Base-by-base conservation (phyloP, 2,888 invertebrate species). In the Noctua comes region DNA sequence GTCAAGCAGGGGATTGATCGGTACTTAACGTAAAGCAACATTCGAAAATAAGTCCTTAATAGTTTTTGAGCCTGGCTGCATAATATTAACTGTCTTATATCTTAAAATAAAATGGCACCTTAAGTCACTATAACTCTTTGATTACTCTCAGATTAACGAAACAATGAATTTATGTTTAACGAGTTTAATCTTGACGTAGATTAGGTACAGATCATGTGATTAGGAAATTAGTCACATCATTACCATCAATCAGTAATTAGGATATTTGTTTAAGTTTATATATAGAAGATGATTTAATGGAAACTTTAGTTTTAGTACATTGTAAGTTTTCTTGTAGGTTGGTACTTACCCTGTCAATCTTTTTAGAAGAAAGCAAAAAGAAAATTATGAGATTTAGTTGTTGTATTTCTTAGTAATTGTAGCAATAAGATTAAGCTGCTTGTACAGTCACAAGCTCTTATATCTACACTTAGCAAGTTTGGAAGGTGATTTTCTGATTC, bases 301-400 rank as follows among this genome's bases (percentile, higher is more conserved):
- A 76, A 73, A 62, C 11, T 73, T 73, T 57, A 51, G n/a, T 72
- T 54, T 10, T 36, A 64, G 6, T 24, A 36, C 3, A 24, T 76
- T 46, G 4, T 27, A 64, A 21, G 18, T 31, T 51, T 68, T 62
- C 7, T 48, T 64, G 1, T 31, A 64, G 31, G 8, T 46, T 51
- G 0, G 59, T 86, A 94, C 94, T 94, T 88, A 94, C 94, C 91
- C 94, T 90, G 86, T 94, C 94, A 91, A 94, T 93, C 93, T 94
- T 88, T 62, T 87, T 81, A 68, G 51, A 62, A 43, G 82, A 72
- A 82, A 82, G 89, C 85, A 89, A 74, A 79, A 36, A 54, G 57
- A 83, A 83, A 24, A 87, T 85, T 70, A 82, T 77, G 18, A 16
- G n/a, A 43, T 27, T 79, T 79, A 75, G 46, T 74, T 51, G 18